phyloP scores from a whole-genome alignment of 2,113 vertebrate species.

The Anolis sagrei region DNA sequence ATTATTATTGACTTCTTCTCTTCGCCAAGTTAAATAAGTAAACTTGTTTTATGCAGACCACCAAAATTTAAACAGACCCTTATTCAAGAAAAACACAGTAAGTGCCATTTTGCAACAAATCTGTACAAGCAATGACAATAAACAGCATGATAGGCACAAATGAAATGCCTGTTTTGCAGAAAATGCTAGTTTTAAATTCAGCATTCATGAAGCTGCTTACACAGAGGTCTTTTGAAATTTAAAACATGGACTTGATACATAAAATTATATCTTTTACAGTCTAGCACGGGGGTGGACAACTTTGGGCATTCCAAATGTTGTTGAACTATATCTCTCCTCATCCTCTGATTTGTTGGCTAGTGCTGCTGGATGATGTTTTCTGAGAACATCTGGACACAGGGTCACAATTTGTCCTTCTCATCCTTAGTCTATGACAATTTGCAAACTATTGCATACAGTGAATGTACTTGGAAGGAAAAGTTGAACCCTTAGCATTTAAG shows the following conservation, averaged over 20 bases:
- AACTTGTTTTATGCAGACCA: slow-evolving; percentile 24
- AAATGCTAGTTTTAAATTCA: background rate
- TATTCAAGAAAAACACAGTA: slow-evolving; percentile 34
- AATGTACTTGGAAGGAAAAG: background rate
- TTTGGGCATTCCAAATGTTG: no score
- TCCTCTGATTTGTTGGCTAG: no score
- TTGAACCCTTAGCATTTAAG: background rate
- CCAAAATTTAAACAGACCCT: slow-evolving; percentile 28
- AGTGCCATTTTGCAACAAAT: slow-evolving; percentile 41
- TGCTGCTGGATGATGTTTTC: no score
- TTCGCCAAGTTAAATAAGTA: slow-evolving; percentile 19
- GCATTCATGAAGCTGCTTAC: slow-evolving; percentile 22
- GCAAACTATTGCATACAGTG: slow-evolving; percentile 9
- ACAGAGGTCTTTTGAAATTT: slow-evolving; percentile 29
- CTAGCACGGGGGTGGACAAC: no score
- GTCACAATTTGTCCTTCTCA: no score
- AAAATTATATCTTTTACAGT: background rate
- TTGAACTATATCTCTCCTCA: no score
- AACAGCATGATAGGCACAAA: slow-evolving; percentile 7
- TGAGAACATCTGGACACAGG: no score
- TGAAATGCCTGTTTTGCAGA: slow-evolving; percentile 15
- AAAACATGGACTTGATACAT: slow-evolving; percentile 23
- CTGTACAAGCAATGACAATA: slow-evolving; percentile 20
- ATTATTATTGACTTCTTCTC: background rate
- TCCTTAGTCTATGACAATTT: background rate